A percentile compares a stretch with the other conserved stretches of the same genome.
These are phyloP conservation scores for Sciaenops ocellatus DNA, from an alignment of 2,797 vertebrate genomes.

Conservation along the genomic window DNA sequence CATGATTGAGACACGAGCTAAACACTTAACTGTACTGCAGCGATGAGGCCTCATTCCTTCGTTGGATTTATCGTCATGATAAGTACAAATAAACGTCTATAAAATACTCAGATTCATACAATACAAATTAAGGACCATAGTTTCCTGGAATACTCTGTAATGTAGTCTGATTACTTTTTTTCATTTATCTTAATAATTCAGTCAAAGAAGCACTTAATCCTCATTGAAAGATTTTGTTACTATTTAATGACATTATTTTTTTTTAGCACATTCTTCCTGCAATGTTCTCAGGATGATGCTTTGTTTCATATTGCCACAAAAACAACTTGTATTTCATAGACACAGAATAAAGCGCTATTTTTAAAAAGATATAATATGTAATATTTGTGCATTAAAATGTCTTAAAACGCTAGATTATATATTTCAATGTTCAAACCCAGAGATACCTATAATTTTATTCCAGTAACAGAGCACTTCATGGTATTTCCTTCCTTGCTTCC, in stretches of 20 bases:
- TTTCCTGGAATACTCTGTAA: not conserved
- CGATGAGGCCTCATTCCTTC: slow-evolving; percentile 25
- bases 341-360: not conserved
- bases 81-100: not conserved
- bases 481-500: no score
- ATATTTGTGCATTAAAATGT: no score
- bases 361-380: no score
- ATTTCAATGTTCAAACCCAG: no score
- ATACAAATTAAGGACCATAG: not conserved
- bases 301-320: not conserved
- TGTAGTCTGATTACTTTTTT: slow-evolving; percentile 8
- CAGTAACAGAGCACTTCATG: no score
- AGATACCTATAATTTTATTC: no score
- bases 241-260: no score
- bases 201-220: not conserved
- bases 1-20: slow-evolving; percentile 81
- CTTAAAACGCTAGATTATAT: no score
- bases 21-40: slow-evolving; percentile 67
- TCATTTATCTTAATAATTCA: not conserved
- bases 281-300: not conserved
- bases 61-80: slow-evolving; percentile 4
- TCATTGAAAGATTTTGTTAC: not conserved
- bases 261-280: not conserved
- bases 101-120: not conserved
- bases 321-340: not conserved